phyloP scores from a whole-genome alignment of 2,113 vertebrate genomes.

The Micronisus gabar region DNA sequence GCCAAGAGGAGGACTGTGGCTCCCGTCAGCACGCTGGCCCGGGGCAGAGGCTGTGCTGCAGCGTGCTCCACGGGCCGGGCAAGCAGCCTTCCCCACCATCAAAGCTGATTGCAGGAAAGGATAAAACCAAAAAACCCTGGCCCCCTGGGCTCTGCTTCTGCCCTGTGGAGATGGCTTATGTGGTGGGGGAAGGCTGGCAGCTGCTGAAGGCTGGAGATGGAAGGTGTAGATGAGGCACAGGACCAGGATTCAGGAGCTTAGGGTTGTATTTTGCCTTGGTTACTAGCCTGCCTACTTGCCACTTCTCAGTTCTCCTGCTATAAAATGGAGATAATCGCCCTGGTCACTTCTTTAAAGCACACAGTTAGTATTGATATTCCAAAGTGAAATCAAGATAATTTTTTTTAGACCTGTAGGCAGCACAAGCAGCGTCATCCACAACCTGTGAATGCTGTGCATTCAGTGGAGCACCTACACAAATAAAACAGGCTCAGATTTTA shows the following conservation, averaged over 20 bases:
- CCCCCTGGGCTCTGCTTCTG: background rate
- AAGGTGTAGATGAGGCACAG: background rate
- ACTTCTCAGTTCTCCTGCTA: background rate
- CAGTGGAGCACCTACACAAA: background rate
- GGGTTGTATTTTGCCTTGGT: background rate
- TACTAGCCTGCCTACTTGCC: background rate
- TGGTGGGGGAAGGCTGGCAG: background rate
- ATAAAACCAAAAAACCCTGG: fast-evolving
- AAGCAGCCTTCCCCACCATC: background rate
- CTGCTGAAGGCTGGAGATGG: background rate
- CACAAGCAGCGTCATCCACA: background rate
- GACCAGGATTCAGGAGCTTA: fast-evolving
- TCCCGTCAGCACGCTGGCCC: fast-evolving
- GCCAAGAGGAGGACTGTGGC: background rate
- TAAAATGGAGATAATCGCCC: background rate
- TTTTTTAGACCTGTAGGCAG: background rate
- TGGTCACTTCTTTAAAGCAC: background rate
- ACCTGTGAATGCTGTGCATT: fast-evolving
- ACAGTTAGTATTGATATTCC: background rate
- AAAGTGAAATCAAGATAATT: background rate
- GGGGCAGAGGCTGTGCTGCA: background rate
- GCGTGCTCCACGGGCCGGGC: fast-evolving
- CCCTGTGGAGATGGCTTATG: fast-evolving
- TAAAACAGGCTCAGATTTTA: background rate
- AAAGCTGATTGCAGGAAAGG: background rate